A percentile compares a stretch with the other conserved stretches of the same genome.
phyloP scores from a whole-genome alignment of 2,113 vertebrate species.

The Chamaetylas fuelleborni region DNA sequence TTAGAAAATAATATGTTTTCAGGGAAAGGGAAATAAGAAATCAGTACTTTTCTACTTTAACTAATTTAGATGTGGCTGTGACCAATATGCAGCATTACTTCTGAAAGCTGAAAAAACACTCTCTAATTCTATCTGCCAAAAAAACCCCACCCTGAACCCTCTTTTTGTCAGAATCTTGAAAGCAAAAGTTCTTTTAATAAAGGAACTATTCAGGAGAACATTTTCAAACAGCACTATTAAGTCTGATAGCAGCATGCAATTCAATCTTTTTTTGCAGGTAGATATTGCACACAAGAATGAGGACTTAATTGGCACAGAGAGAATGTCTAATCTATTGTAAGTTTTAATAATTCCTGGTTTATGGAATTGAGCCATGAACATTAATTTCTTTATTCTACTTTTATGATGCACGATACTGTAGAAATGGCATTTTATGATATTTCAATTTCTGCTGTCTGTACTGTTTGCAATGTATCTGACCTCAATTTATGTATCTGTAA shows the following conservation, averaged over 20 bases:
- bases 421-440: neutral
- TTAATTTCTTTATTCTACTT: neutral
- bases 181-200: neutral
- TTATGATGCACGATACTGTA: neutral
- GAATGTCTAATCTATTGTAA: neutral
- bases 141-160: fast-evolving
- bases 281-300: neutral
- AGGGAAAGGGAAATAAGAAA: neutral
- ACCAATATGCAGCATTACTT: neutral
- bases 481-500: neutral
- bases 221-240: neutral
- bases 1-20: neutral
- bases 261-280: neutral
- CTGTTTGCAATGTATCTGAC: neutral
- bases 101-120: neutral
- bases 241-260: neutral
- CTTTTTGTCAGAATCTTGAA: neutral
- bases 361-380: neutral
- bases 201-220: neutral
- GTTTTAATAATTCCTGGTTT: neutral
- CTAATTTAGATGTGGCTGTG: neutral
- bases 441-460: neutral
- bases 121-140: neutral
- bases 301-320: neutral
- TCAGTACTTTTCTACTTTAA: neutral